Evolutionary conservation across 2,888 invertebrate species (phyloP).

Genomic region (Andrena bicolor): DNA sequence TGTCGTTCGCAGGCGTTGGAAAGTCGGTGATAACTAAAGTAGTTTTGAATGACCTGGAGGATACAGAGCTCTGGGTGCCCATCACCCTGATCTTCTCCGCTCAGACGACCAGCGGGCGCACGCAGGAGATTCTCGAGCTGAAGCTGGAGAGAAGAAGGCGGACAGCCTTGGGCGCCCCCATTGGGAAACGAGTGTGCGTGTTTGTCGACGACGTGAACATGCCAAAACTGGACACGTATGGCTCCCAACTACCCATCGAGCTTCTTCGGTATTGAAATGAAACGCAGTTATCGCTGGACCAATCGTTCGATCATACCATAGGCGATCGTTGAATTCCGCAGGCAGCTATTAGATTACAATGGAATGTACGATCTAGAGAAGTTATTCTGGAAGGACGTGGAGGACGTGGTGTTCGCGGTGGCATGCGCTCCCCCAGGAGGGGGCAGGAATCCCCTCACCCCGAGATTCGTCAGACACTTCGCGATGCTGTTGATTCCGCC

Average conservation of each 20-base stretch:
- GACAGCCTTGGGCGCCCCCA: constrained; percentile 92
- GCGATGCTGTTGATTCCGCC: constrained; percentile 93
- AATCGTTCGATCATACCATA: neutral
- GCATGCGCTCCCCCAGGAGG: constrained; percentile 97
- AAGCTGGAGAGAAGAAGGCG: constrained; percentile 94
- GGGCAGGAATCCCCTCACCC: constrained; percentile 93
- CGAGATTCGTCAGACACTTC: constrained; percentile 95
- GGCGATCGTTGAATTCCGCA: constrained; percentile 68
- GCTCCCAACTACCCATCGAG: constrained; percentile 97
- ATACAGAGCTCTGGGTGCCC: constrained; percentile 89
- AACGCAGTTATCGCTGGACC: neutral
- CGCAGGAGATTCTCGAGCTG: constrained; percentile 94
- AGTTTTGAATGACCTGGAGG: constrained; percentile 89
- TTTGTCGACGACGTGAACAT: constrained; percentile 97
- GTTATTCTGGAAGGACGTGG: constrained; percentile 95
- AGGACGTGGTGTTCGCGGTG: constrained; percentile 92
- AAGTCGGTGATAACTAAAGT: constrained; percentile 94
- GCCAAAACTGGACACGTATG: constrained; percentile 94
- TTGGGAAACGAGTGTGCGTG: constrained; percentile 92
- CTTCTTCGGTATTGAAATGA: constrained; percentile 89
- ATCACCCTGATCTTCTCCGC: constrained; percentile 95
- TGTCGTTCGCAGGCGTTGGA: constrained; percentile 90
- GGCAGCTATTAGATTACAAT: constrained; percentile 91
- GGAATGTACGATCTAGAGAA: constrained; percentile 96
- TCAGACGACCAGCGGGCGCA: constrained; percentile 94